Evolutionary conservation across 2,113 vertebrate genomes (phyloP), one percentile per base, ranked within the genome.

Genomic region (Calidris pugnax): DNA sequence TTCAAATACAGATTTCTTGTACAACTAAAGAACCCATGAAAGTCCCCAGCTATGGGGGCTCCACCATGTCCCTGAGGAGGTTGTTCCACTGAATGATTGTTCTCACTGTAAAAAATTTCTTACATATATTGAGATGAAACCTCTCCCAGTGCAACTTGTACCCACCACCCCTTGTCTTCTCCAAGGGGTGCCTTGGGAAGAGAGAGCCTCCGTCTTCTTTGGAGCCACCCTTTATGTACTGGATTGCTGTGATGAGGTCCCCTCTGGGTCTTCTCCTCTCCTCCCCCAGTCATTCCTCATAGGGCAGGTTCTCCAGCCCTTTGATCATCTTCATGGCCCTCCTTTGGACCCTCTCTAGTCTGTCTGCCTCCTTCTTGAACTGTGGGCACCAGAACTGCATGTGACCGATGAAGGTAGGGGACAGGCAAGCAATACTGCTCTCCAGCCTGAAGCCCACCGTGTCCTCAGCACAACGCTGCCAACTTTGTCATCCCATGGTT

Each of bases 21-120:
- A 12, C 27, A 53, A 48, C 48, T 89, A 22, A 80, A 91, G 81
- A 59, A 76, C 10, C 7, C 26, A 10, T 30, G 12, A 43, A 15
- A 69, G 30, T 17, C 39, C 55, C 24, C n/a, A 50, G 47, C 0
- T 0, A 27, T 2, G 14, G 51, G 9, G 51, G 39, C 11, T n/a
- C 7, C 12, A 26, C 19, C 56, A 16, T 2, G 3, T 22, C 28
- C 39, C 32, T 41, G 45, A 24, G 50, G 67, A 72, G 17, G 37
- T 6, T 43, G 62, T 48, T 90, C 41, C 51, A 30, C 16, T 15
- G 39, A 55, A 33, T 14, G 14, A 12, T 24, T n/a, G 18, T 14
- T 81, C 14, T 23, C 2, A 0, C 14, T 32, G 17, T 26, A 56
- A 41, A 18, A 79, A 51, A 28, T 7, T 30, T 66, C 22, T 66